A percentile compares a stretch with the other conserved stretches of the same genome.
Conservation (phyloP, 1,140 invertebrate genomes). For the Calephelis virginiensis region DNA sequence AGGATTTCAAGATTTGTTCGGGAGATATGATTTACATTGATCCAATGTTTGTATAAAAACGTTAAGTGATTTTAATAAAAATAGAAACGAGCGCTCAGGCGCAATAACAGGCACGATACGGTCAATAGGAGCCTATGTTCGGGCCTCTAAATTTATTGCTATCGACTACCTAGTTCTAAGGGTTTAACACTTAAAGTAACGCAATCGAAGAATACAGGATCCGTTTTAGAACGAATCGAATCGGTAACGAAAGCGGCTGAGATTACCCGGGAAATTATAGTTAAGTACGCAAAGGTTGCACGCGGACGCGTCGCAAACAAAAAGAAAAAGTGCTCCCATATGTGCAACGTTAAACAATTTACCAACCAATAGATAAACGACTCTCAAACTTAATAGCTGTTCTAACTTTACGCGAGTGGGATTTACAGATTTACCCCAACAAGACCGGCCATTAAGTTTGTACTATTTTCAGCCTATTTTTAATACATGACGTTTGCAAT, state of each 20-base stretch:
- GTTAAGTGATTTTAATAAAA: constrained; percentile 34
- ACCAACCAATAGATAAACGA: background rate
- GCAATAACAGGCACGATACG: constrained; percentile 51
- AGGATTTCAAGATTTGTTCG: constrained; percentile 30
- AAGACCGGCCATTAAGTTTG: too few species aligned
- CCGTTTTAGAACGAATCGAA: constrained; percentile 12
- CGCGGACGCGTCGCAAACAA: constrained; percentile 31
- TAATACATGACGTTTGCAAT: too few species aligned
- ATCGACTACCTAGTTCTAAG: constrained; percentile 59
- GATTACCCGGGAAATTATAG: constrained; percentile 21
- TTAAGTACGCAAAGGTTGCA: constrained; percentile 24
- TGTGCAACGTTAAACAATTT: background rate
- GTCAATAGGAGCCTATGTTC: constrained; percentile 45
- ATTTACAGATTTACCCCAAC: too few species aligned
- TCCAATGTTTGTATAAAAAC: constrained; percentile 23
- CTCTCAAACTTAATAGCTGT: background rate
- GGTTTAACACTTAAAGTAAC: constrained; percentile 55
- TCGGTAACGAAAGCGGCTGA: constrained; percentile 21
- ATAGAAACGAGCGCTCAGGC: constrained; percentile 32
- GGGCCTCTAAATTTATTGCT: constrained; percentile 58
- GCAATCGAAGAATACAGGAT: constrained; percentile 16
- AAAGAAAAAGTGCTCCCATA: constrained; percentile 25
- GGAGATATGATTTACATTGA: constrained; percentile 14
- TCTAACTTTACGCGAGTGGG: background rate
- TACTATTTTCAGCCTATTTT: too few species aligned